These are phyloP conservation scores for Lithodes maja DNA, from an alignment of 2,888 invertebrate genomes.

Conservation along the genomic window DNA sequence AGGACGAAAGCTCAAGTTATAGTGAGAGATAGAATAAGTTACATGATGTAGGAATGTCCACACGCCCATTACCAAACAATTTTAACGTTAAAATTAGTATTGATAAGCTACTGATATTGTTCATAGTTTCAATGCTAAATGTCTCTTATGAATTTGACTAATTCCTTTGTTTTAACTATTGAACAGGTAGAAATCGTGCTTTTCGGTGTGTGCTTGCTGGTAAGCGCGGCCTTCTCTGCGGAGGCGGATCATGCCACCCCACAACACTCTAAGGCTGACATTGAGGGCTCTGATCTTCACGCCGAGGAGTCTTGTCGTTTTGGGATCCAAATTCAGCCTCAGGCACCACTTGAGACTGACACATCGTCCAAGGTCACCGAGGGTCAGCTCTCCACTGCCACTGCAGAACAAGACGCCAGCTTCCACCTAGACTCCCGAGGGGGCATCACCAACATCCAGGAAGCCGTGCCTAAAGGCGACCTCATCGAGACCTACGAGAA, in stretches of 20 bases:
- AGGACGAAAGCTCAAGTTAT: too few species aligned
- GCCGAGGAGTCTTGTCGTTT: background rate
- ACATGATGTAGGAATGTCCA: too few species aligned
- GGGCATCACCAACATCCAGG: slow-evolving; percentile 20
- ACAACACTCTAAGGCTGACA: background rate
- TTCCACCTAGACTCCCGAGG: slow-evolving; percentile 39
- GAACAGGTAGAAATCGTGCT: background rate
- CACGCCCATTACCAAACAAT: too few species aligned
- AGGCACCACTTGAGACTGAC: background rate
- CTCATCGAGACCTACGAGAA: background rate
- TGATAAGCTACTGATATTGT: too few species aligned
- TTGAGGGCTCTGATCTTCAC: background rate
- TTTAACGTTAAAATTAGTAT: too few species aligned
- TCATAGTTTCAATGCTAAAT: too few species aligned
- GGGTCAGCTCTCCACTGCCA: slow-evolving; percentile 4
- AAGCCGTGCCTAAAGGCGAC: background rate
- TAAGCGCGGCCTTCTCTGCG: background rate
- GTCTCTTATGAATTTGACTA: background rate
- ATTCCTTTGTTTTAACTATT: background rate
- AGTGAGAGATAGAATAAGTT: too few species aligned
- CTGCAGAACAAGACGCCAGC: slow-evolving; percentile 10
- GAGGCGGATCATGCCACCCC: background rate
- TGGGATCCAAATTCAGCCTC: background rate
- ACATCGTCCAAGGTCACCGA: background rate
- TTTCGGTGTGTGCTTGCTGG: slow-evolving; percentile 2